phyloP scores from a whole-genome alignment of 2,888 invertebrate genomes.

The Arge pagana region DNA sequence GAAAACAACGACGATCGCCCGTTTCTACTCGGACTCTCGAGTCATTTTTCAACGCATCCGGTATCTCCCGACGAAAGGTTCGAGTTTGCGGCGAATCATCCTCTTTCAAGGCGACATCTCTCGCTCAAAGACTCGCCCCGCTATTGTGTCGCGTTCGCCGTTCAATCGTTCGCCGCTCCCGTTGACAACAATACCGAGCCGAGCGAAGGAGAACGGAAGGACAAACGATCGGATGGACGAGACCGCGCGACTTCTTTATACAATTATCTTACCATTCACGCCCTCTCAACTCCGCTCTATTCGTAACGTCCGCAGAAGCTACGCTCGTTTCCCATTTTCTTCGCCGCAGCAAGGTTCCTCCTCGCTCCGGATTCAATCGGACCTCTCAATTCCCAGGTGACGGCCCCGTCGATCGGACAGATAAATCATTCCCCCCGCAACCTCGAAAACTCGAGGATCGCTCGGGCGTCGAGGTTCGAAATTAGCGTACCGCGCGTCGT shows the following conservation, averaged over 20 bases:
- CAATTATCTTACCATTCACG: slow-evolving; percentile 54
- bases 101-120: slow-evolving; percentile 14
- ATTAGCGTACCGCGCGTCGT: no score
- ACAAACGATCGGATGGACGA: slow-evolving; percentile 9
- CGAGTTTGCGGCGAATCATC: slow-evolving; percentile 19
- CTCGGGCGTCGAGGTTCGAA: no score
- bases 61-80: slow-evolving; percentile 8
- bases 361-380: slow-evolving; percentile 2
- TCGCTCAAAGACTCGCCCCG: slow-evolving; percentile 5
- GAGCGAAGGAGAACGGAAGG: slow-evolving; percentile 24
- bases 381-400: slow-evolving; percentile 5
- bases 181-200: slow-evolving; percentile 37
- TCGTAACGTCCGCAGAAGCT: no score
- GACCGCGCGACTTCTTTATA: slow-evolving; percentile 47
- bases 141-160: slow-evolving; percentile 2
- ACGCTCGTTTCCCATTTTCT: no score
- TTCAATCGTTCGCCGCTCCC: slow-evolving; percentile 25
- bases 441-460: no score
- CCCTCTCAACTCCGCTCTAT: slow-evolving; percentile 29
- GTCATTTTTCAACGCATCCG: slow-evolving; percentile 8
- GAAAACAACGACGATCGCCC: no score
- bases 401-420: no score
- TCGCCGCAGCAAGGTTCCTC: no score
- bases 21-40: no score
- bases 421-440: no score